Conservation (phyloP, 2,113 vertebrate species). For the Onychostruthus taczanowskii region DNA sequence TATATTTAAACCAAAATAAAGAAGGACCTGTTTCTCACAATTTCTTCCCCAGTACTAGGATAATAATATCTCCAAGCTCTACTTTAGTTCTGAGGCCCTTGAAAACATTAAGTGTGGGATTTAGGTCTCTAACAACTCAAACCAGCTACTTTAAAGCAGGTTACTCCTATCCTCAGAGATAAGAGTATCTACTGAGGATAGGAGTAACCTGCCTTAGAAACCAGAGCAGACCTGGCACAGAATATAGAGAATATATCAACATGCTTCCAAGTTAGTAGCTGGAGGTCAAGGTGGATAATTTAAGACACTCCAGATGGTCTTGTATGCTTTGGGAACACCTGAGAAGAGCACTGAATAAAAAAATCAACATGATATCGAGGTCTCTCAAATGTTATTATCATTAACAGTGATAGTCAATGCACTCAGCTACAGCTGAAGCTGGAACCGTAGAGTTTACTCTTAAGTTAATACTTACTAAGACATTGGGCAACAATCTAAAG, state of each 20-base stretch:
- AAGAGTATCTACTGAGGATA: not conserved
- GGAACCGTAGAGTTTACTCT: not conserved
- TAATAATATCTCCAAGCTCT: not conserved
- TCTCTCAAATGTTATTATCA: not conserved
- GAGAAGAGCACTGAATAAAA: not conserved
- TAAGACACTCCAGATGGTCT: not conserved
- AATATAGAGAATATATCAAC: not conserved
- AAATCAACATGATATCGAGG: not conserved
- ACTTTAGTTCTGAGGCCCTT: not conserved
- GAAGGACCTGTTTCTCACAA: not conserved
- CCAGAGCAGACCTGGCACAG: not conserved
- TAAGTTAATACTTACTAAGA: not conserved
- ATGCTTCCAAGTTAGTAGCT: not conserved
- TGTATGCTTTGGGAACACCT: not conserved
- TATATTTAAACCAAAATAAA: not conserved
- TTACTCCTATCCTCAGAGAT: not conserved
- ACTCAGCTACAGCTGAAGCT: not conserved
- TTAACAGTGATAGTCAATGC: not conserved
- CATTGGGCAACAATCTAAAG: not conserved
- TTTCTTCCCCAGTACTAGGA: not conserved
- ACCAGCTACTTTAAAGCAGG: not conserved
- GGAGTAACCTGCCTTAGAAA: not conserved
- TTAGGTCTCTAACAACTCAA: not conserved
- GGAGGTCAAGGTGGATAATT: not conserved
- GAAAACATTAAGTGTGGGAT: not conserved